Percentiles rank a stretch among this genome's conserved stretches.
Conservation (phyloP, 2,888 invertebrate species). For the Drosophila meridionalis region DNA sequence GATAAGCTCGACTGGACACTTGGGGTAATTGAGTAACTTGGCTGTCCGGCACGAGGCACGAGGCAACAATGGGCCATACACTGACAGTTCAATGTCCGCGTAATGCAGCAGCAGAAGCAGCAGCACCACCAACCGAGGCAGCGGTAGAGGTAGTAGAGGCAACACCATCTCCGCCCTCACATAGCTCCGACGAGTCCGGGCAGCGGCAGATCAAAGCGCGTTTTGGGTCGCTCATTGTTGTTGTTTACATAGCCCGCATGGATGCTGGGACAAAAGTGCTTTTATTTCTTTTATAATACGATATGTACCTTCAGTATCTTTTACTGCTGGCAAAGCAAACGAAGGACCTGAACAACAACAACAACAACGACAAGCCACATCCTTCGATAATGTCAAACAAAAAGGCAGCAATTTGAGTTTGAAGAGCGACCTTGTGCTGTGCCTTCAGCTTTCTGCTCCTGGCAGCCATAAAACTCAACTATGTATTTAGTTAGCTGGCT, state of each 20-base stretch:
- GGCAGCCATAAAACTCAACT: conserved; percentile 47
- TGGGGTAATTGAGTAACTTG: conserved; percentile 74
- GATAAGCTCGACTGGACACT: conserved; percentile 77
- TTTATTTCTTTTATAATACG: conserved; percentile 61
- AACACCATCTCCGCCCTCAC: conserved; percentile 5
- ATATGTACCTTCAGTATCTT: conserved; percentile 48
- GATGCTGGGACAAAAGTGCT: conserved; percentile 46
- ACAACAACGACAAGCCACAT: conserved; percentile 35
- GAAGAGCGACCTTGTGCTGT: conserved; percentile 67
- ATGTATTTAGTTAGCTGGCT: conserved; percentile 25
- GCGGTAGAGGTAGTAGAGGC: background rate
- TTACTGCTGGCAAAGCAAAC: conserved; percentile 38
- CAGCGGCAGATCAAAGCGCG: conserved; percentile 60
- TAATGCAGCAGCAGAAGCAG: conserved; percentile 21
- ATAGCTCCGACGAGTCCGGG: conserved; percentile 16
- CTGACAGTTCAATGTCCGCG: conserved; percentile 69
- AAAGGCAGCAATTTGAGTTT: conserved; percentile 73
- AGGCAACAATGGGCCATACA: conserved; percentile 31
- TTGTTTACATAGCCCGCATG: conserved; percentile 54
- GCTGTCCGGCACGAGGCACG: conserved; percentile 16
- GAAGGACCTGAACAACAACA: conserved; percentile 33
- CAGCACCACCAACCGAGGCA: conserved; percentile 2
- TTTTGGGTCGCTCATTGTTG: conserved; percentile 39
- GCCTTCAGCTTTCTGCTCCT: conserved; percentile 26
- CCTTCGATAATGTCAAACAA: conserved; percentile 73